phyloP scores from a whole-genome alignment of 1,140 invertebrate species.

The Magallana ariakensis region DNA sequence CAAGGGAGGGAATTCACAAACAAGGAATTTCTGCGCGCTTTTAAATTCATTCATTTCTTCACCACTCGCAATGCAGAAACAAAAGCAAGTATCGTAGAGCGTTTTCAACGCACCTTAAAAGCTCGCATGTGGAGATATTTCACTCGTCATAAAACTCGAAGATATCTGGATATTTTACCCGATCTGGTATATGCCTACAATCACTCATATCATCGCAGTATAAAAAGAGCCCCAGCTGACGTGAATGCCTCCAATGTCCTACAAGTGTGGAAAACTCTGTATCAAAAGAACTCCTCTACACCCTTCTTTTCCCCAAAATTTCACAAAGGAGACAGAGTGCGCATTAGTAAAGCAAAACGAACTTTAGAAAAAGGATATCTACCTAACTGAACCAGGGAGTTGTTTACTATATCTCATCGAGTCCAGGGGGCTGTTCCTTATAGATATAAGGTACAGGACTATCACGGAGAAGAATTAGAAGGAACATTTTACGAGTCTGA shows the following conservation, averaged over 20 bases:
- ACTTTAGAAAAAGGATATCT: conserved; percentile 53
- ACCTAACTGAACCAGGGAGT: conserved; percentile 44
- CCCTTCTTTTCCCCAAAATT: neutral
- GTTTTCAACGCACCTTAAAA: conserved; percentile 45
- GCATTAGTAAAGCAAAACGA: conserved; percentile 49
- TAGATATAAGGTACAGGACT: conserved; percentile 12
- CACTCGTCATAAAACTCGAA: conserved; percentile 14
- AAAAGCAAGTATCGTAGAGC: neutral
- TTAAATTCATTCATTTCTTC: too few species aligned
- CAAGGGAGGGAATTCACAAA: neutral
- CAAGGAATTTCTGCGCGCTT: neutral
- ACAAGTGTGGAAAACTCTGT: conserved; percentile 2
- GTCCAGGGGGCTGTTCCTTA: neutral
- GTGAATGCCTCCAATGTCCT: conserved; percentile 9
- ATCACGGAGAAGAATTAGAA: conserved; percentile 13
- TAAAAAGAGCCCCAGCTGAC: neutral
- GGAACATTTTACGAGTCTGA: conserved; percentile 40
- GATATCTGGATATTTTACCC: too few species aligned
- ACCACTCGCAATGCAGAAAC: too few species aligned
- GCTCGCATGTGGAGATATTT: conserved; percentile 46
- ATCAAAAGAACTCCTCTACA: neutral
- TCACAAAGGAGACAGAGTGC: conserved; percentile 19
- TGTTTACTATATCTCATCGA: neutral
- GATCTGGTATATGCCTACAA: too few species aligned
- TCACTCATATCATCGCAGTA: conserved; percentile 33